phyloP scores from a whole-genome alignment of 2,888 invertebrate genomes.

The Folsomia manolachei region DNA sequence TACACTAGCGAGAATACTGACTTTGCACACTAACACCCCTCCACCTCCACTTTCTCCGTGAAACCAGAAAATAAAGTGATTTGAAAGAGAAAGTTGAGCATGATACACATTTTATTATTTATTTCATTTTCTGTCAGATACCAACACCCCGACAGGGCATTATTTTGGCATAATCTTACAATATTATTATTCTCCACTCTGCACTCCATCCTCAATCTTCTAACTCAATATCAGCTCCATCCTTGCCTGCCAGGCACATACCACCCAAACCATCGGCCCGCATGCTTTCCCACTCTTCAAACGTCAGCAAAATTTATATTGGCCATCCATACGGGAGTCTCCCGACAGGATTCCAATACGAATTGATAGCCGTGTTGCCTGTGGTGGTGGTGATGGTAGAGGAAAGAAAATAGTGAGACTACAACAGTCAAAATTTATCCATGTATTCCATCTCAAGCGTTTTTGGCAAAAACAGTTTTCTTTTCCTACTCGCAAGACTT shows the following conservation, averaged over 20 bases:
- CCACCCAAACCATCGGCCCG: background rate
- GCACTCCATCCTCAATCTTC: background rate
- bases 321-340: background rate
- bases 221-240: too few relatives aligned
- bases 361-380: too few relatives aligned
- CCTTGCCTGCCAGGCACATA: too few relatives aligned
- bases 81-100: background rate
- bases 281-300: background rate
- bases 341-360: background rate
- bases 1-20: too few relatives aligned
- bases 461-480: conserved; percentile 22
- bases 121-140: conserved; percentile 1
- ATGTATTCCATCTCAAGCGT: conserved; percentile 13
- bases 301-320: conserved; percentile 19
- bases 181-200: conserved; percentile 5
- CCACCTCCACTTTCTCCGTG: too few relatives aligned
- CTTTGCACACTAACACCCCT: background rate
- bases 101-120: conserved; percentile 1
- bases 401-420: background rate
- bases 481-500: conserved; percentile 11
- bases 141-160: conserved; percentile 20
- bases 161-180: conserved; percentile 9
- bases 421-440: conserved; percentile 18
- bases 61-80: too few relatives aligned
- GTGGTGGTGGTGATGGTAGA: background rate